Percentiles rank a stretch among this genome's conserved stretches.
phyloP scores from a whole-genome alignment of 2,113 vertebrate species.

The Calidris pygmaea region DNA sequence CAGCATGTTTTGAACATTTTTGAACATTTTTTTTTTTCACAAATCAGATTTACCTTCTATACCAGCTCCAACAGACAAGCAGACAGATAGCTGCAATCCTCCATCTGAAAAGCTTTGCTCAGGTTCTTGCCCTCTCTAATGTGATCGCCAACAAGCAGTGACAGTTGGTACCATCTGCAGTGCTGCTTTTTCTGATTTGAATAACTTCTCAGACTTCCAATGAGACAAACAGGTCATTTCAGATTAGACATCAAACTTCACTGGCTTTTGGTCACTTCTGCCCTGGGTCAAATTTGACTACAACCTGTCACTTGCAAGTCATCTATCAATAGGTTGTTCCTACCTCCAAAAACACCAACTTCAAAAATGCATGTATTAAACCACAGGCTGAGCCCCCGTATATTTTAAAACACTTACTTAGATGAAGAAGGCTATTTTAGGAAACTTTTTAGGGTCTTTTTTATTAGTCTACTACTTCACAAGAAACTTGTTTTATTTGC shows the following conservation, averaged over 20 bases:
- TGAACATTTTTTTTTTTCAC: neutral
- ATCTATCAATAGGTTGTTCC: neutral
- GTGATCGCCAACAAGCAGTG: conserved; percentile 40
- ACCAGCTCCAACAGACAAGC: neutral
- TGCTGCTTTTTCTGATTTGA: neutral
- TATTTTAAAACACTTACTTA: neutral
- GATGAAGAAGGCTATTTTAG: neutral
- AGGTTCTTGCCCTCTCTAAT: conserved; percentile 38
- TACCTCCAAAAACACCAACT: neutral
- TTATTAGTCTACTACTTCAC: neutral
- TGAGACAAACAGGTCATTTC: conserved; percentile 45
- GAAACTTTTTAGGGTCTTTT: neutral
- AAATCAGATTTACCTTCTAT: neutral
- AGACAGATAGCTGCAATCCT: neutral
- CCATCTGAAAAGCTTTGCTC: neutral
- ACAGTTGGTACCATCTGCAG: conserved; percentile 60
- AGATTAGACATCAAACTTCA: conserved; percentile 31
- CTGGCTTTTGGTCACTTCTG: conserved; percentile 28
- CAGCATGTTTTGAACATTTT: neutral
- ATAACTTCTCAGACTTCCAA: conserved; percentile 5
- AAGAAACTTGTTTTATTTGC: neutral
- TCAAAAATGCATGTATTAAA: neutral
- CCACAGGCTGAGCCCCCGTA: neutral
- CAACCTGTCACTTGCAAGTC: neutral
- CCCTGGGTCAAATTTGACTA: neutral